Conservation (phyloP, 1,140 invertebrate species). For the Apis dorsata region DNA sequence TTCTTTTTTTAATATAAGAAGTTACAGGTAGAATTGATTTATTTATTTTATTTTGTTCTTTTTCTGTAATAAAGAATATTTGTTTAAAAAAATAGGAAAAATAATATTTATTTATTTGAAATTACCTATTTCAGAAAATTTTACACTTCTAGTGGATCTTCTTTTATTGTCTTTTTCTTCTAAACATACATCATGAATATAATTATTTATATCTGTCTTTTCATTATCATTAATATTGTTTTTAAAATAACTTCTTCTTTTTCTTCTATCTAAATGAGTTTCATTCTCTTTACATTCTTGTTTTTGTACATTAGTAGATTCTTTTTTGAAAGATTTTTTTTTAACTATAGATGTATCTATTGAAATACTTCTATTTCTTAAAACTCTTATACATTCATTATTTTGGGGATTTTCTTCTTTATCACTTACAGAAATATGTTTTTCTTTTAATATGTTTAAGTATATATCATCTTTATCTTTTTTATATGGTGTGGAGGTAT, state of each 20-base stretch:
- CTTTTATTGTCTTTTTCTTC: neutral
- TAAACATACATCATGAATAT: neutral
- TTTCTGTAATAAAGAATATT: conserved; percentile 52
- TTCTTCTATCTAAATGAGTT: conserved; percentile 15
- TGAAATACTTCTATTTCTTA: conserved; percentile 54
- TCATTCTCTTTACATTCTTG: conserved; percentile 32
- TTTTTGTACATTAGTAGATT: neutral
- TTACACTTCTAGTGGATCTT: conserved; percentile 55
- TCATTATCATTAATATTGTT: neutral
- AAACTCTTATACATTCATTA: conserved; percentile 20
- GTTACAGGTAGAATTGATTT: conserved; percentile 56
- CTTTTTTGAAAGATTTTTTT: conserved; percentile 11
- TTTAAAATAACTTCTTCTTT: conserved; percentile 13
- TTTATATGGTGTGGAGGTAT: neutral
- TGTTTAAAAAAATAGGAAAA: conserved; percentile 19
- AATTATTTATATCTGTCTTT: neutral
- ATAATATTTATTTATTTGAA: neutral
- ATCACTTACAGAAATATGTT: neutral
- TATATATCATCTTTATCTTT: neutral
- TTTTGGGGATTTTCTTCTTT: neutral
- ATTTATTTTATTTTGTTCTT: conserved; percentile 45
- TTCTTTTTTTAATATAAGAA: conserved; percentile 41
- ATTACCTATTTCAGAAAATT: conserved; percentile 51
- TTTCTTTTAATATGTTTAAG: neutral
- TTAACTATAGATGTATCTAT: neutral